phyloP scores from a whole-genome alignment of 1,140 invertebrate genomes.

The Bombus balteatus region DNA sequence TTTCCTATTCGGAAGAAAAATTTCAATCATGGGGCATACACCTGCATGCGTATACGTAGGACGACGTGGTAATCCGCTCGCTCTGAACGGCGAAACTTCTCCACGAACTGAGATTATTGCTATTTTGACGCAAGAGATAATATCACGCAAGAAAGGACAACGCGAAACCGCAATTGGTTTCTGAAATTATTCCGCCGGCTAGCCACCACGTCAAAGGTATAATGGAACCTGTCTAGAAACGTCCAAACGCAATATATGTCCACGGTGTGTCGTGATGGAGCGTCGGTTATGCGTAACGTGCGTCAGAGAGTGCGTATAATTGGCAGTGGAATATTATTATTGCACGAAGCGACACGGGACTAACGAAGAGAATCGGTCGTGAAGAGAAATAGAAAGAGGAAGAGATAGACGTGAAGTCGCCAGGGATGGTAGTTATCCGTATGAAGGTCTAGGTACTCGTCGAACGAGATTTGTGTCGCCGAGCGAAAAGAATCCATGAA shows the following conservation, averaged over 20 bases:
- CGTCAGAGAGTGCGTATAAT: constrained; percentile 43
- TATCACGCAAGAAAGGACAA: constrained; percentile 2
- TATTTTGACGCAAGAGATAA: neutral
- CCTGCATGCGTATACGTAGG: neutral
- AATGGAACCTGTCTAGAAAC: constrained; percentile 31
- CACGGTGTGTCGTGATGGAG: neutral
- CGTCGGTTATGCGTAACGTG: constrained; percentile 13
- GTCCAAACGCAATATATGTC: constrained; percentile 6
- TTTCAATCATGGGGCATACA: too few relatives aligned
- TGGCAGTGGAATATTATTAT: constrained; percentile 54
- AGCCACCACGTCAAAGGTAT: constrained; percentile 1
- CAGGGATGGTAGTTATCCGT: neutral
- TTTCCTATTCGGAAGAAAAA: neutral
- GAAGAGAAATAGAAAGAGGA: neutral
- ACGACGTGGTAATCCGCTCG: too few relatives aligned
- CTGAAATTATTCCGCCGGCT: neutral
- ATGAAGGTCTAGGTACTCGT: neutral
- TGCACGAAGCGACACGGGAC: constrained; percentile 19
- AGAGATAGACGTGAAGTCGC: neutral
- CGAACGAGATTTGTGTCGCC: constrained; percentile 11
- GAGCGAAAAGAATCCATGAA: neutral
- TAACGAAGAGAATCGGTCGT: constrained; percentile 12
- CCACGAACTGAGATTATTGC: neutral
- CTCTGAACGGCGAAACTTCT: neutral
- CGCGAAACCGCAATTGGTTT: constrained; percentile 2